Conservation (phyloP, 2,797 vertebrate species). For the Hemitrygon akajei region DNA sequence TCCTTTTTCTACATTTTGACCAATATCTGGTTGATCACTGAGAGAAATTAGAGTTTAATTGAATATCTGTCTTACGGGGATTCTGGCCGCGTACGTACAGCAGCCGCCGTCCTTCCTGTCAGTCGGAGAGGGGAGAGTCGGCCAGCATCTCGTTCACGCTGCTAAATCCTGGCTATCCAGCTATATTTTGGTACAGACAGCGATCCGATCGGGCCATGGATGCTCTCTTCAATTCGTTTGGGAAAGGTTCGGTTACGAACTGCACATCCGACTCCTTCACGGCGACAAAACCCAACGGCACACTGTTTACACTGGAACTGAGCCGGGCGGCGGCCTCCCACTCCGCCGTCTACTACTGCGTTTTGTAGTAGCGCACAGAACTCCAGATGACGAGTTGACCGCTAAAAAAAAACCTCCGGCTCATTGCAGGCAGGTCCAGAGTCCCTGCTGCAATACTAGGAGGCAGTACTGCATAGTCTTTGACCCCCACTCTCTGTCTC, state of each 20-base stretch:
- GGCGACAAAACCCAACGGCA: neutral
- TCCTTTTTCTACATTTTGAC: too few relatives aligned
- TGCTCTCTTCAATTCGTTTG: neutral
- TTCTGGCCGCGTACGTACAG: neutral
- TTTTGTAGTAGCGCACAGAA: too few relatives aligned
- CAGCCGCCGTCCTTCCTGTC: neutral
- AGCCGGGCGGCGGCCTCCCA: too few relatives aligned
- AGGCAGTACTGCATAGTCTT: too few relatives aligned
- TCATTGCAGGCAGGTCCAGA: too few relatives aligned
- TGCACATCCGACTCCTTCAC: neutral
- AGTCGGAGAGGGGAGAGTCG: neutral
- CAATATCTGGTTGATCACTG: too few relatives aligned
- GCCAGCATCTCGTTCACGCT: neutral
- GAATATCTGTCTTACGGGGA: neutral
- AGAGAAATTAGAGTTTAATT: neutral
- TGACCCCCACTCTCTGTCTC: too few relatives aligned
- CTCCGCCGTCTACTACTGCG: too few relatives aligned
- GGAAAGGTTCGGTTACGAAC: neutral
- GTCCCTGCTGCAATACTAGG: too few relatives aligned
- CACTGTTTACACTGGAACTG: neutral
- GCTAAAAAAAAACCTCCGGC: too few relatives aligned
- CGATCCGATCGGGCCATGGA: neutral
- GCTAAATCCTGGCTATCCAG: neutral
- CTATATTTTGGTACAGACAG: neutral
- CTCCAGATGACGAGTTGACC: too few relatives aligned